Base-by-base conservation (phyloP, 1,140 invertebrate species). In the Trypoxylus dichotomus region DNA sequence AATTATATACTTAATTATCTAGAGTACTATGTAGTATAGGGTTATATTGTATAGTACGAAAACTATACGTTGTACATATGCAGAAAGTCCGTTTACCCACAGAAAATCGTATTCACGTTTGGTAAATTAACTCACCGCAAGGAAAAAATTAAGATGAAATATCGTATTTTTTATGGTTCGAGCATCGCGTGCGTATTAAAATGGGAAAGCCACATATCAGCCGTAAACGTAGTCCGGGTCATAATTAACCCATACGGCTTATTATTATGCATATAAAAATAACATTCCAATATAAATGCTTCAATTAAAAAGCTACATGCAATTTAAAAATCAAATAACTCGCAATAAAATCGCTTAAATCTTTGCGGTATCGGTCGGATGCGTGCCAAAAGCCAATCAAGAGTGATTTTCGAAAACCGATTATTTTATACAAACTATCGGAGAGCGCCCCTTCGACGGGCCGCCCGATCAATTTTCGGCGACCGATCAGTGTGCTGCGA, bases 381-480 rank as follows among this genome's bases (percentile, higher is more conserved):
- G 78, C 80, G 80, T 80, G 80, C 77, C 80, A 76, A 79, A 54
- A 75, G 19, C 37, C 78, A 72, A 80, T 80, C 78, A 76, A 27
- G 74, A 24, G 32, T 24, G 27, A 74, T 47, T 13, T 77, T 79
- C 77, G 72, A 79, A 80, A 77, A 79, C 76, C 43, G 78, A 77
- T 63, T 80, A 77, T 79, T 79, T 79, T 71, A 77, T 75, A 77
- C 63, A 63, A 58, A 71, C 74, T 72, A 68, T 25, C 60, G 75
- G n/a, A 47, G 74, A 68, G 75, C 54, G 43, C 58, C 21, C 21
- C 54, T 32, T 43, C 74, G 43, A 74, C 27, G 19, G 47, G 77
- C 13, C 25, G 71, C 15, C 77, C 77, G 73, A 54, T 32, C 27
- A 21, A 24, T 74, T 77, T 54, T 11, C 29, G 29, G 43, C 15